Base-by-base conservation (phyloP, 2,888 invertebrate genomes). In the Clivina fossor region DNA sequence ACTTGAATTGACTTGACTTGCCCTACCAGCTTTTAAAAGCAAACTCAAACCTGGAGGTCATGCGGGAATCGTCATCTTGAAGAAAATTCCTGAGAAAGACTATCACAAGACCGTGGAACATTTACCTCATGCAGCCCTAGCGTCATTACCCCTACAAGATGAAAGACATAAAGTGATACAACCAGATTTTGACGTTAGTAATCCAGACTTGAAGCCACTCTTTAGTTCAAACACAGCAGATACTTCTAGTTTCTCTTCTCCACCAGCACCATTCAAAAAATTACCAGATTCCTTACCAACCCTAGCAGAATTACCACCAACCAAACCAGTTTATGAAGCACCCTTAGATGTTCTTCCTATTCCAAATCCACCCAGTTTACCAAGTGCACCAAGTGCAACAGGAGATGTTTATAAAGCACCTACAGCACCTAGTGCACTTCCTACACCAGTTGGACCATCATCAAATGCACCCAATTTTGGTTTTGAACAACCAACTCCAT, bases 51-150 rank as follows among this genome's bases (percentile, higher is more conserved):
- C 62, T 61, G 68, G 64, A 61, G 58, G 58, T 32, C 69, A 68
- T 26, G 66, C 67, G 20, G 74, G 73, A 50, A 64, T 74, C 35
- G 63, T 74, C 40, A 68, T 74, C 24, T 61, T 74, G 59, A 71
- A 71, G 69, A 74, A 70, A 65, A 69, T 72, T 22, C 69, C 67
- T 5, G 43, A 53, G 30, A 56, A 55, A 8, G 60, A 58, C 18
- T 38, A 60, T 54, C n/a, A n/a, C n/a, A 32, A 32, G 4, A n/a
- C n/a, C n/a, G 18, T 20, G 24, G 13, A 24, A 20, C 19, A n/a
- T n/a, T n/a, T 18, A 43, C 20, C 43, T 22, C 30, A 5, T 28
- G 47, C 40, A 9, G 46, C 26, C n/a, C 5, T 55, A 16, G 55
- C 46, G 13, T 20, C 28, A 13, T 30, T 55, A 13, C 55, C 55